phyloP scores from a whole-genome alignment of 2,113 vertebrate genomes.

The Elephas maximus region DNA sequence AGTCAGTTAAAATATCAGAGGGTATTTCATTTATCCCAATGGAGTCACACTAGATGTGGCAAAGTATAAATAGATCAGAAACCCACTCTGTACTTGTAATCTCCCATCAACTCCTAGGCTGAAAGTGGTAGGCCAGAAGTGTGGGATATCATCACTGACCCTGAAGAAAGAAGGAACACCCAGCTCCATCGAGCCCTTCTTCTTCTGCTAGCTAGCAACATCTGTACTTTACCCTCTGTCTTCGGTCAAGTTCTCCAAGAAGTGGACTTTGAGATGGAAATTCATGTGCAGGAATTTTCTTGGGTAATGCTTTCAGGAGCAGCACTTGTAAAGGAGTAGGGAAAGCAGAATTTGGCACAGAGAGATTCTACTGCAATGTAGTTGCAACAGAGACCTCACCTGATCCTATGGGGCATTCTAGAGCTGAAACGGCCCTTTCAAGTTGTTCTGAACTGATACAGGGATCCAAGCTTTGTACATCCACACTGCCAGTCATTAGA shows the following conservation, averaged over 20 bases:
- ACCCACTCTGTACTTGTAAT: background rate
- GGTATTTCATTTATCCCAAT: background rate
- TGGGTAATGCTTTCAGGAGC: background rate
- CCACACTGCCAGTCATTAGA: background rate
- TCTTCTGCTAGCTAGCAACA: background rate
- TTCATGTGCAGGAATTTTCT: background rate
- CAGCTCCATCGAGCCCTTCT: background rate
- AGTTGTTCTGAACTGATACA: background rate
- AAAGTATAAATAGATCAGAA: conserved; percentile 52
- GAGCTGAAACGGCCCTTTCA: background rate
- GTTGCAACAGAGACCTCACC: background rate
- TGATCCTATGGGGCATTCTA: background rate
- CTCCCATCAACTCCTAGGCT: background rate
- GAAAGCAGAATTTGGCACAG: background rate
- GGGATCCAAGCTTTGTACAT: background rate
- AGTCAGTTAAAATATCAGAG: conserved; percentile 48
- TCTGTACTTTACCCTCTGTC: background rate
- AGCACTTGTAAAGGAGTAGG: background rate
- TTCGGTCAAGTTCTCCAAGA: background rate
- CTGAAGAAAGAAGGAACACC: background rate
- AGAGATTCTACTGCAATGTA: background rate
- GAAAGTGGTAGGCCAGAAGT: background rate
- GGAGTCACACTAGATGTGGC: background rate
- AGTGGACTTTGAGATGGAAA: background rate
- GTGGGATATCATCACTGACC: background rate